phyloP scores from a whole-genome alignment of 1,140 invertebrate genomes.

The Ceratina japonica region DNA sequence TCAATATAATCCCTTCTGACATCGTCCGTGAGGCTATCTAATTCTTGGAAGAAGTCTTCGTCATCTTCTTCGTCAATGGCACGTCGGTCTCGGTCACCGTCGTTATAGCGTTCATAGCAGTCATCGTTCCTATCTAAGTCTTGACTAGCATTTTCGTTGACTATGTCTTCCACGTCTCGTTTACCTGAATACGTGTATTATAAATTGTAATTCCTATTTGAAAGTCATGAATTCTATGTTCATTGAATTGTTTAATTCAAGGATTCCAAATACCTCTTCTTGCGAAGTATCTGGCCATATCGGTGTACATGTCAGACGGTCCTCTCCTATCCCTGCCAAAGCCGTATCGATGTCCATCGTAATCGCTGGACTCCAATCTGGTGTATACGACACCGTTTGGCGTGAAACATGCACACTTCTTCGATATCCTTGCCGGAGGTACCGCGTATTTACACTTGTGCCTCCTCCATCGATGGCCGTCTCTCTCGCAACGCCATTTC shows the following conservation, averaged over 20 bases:
- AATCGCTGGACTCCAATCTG: slow-evolving; percentile 82
- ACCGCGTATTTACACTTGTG: slow-evolving; percentile 87
- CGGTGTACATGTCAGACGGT: slow-evolving; percentile 60
- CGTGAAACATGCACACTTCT: slow-evolving; percentile 91
- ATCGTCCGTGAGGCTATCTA: slow-evolving; percentile 54
- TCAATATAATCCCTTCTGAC: slow-evolving; percentile 37
- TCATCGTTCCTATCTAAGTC: slow-evolving; percentile 63
- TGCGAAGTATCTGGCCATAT: slow-evolving; percentile 58
- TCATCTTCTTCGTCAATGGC: slow-evolving; percentile 72
- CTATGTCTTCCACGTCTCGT: slow-evolving; percentile 33
- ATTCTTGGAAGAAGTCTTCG: slow-evolving; percentile 65
- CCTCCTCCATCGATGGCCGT: slow-evolving; percentile 89
- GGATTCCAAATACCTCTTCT: slow-evolving; percentile 63
- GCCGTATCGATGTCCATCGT: slow-evolving; percentile 71
- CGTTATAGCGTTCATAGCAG: slow-evolving; percentile 73
- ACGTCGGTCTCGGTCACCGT: slow-evolving; percentile 69
- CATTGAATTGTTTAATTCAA: neutral
- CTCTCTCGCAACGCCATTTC: slow-evolving; percentile 93
- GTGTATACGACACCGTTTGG: slow-evolving; percentile 87
- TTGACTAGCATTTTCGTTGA: neutral
- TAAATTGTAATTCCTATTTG: neutral
- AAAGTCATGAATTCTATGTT: neutral
- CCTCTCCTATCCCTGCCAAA: slow-evolving; percentile 62
- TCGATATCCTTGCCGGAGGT: slow-evolving; percentile 73
- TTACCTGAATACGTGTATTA: slow-evolving; percentile 41